Evolutionary conservation across 2,888 invertebrate genomes (phyloP).

Genomic region (Aethes cnicana): DNA sequence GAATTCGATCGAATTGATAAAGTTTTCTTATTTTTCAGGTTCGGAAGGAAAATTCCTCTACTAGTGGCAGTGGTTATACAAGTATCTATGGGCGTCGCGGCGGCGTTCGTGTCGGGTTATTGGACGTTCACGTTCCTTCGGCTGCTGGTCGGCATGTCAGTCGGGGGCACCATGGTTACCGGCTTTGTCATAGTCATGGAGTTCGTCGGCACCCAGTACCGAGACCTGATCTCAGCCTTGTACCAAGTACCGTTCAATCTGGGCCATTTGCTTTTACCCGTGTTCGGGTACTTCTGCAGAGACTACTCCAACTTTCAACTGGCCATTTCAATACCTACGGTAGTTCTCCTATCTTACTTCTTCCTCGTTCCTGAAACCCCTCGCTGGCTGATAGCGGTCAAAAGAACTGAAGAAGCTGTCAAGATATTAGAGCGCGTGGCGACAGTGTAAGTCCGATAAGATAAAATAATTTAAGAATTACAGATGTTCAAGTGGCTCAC

Average conservation of each 20-base stretch:
- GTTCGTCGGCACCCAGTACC: conserved; percentile 82
- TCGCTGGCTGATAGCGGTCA: conserved; percentile 89
- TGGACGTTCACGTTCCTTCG: conserved; percentile 85
- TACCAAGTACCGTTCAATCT: conserved; percentile 87
- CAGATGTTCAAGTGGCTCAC: too few species aligned
- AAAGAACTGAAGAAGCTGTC: conserved; percentile 85
- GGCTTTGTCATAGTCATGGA: conserved; percentile 85
- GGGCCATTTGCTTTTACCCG: conserved; percentile 85
- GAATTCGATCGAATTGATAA: not conserved
- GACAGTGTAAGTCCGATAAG: conserved; percentile 58
- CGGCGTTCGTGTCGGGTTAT: conserved; percentile 85
- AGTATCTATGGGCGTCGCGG: conserved; percentile 85
- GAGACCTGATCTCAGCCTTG: conserved; percentile 82
- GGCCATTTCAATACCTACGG: conserved; percentile 83
- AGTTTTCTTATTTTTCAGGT: conserved; percentile 72
- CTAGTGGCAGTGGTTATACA: conserved; percentile 88
- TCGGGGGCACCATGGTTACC: conserved; percentile 91
- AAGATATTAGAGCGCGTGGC: conserved; percentile 85
- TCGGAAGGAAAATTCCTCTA: conserved; percentile 88
- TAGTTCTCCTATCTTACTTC: conserved; percentile 84
- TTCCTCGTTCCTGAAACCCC: conserved; percentile 90
- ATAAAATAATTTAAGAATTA: conserved; percentile 4
- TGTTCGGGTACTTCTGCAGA: conserved; percentile 84
- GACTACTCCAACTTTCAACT: conserved; percentile 86
- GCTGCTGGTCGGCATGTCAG: conserved; percentile 87